phyloP scores from a whole-genome alignment of 2,888 invertebrate species.

The Xestoiulus laeticollis region DNA sequence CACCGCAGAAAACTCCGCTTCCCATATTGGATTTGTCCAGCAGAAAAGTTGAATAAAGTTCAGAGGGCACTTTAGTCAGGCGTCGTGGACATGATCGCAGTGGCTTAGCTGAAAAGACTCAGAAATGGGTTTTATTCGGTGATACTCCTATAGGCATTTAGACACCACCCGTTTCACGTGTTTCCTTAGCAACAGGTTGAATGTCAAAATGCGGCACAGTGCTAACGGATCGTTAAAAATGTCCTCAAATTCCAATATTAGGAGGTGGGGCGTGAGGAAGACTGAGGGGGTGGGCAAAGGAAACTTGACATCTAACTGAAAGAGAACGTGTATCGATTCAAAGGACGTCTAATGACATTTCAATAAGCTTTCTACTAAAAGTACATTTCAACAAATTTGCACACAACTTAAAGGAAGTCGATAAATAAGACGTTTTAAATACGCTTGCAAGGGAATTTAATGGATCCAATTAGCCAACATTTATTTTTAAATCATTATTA shows the following conservation, averaged over 20 bases:
- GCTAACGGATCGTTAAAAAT: slow-evolving; percentile 27
- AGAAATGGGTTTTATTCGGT: not conserved
- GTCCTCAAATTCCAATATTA: not conserved
- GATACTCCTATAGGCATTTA: not conserved
- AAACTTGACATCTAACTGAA: slow-evolving; percentile 18
- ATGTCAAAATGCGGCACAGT: not conserved
- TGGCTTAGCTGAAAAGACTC: not conserved
- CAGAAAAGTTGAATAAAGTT: not conserved
- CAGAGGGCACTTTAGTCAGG: not conserved
- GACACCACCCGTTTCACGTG: not conserved
- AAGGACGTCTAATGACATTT: not conserved
- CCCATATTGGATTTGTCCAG: not conserved
- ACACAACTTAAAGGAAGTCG: not conserved
- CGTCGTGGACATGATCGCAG: not conserved
- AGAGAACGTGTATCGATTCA: slow-evolving; percentile 4
- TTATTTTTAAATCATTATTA: too few species aligned
- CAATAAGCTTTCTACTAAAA: not conserved
- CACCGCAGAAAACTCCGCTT: not conserved
- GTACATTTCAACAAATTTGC: not conserved
- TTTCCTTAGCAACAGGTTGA: slow-evolving; percentile 41
- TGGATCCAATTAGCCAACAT: too few species aligned
- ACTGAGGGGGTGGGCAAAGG: not conserved
- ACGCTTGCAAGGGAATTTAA: too few species aligned
- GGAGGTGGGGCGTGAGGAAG: slow-evolving; percentile 7
- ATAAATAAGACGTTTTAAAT: too few species aligned